A percentile compares a stretch with the other conserved stretches of the same genome.
phyloP scores from a whole-genome alignment of 64 coral and sea anemone genomes.

The Montipora sp. region DNA sequence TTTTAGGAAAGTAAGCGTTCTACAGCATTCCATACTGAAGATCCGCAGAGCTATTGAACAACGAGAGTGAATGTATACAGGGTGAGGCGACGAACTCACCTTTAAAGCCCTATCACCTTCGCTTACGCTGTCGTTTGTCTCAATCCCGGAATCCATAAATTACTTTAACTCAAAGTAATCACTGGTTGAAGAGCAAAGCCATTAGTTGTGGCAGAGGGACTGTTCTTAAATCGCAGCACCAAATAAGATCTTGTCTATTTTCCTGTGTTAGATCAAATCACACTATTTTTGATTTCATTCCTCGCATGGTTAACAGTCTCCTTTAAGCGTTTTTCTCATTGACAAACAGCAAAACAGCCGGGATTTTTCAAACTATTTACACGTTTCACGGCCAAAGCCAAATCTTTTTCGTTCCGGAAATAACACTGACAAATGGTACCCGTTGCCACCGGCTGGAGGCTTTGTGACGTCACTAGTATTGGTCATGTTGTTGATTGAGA shows the following conservation, averaged over 20 bases:
- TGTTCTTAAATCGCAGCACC: neutral
- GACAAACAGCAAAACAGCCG: neutral
- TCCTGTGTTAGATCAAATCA: neutral
- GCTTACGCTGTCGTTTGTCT: constrained; percentile 17
- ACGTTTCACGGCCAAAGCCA: neutral
- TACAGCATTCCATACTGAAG: neutral
- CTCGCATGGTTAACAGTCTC: neutral
- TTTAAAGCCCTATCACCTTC: constrained; percentile 14
- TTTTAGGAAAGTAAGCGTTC: neutral
- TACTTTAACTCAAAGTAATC: neutral
- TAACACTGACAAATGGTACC: constrained; percentile 3
- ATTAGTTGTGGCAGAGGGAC: neutral
- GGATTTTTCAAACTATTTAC: neutral
- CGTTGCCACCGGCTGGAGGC: neutral
- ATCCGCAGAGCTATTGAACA: neutral
- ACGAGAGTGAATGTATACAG: neutral
- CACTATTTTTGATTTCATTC: neutral
- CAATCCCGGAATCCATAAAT: constrained; percentile 42
- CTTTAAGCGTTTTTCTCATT: neutral
- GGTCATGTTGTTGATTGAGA: neutral
- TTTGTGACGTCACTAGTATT: neutral
- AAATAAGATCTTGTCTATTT: neutral
- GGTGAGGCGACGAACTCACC: neutral
- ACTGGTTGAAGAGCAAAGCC: neutral
- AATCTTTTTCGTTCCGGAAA: constrained; percentile 8